Base-by-base conservation (phyloP, 2,797 vertebrate genomes). In the Thaleichthys pacificus region DNA sequence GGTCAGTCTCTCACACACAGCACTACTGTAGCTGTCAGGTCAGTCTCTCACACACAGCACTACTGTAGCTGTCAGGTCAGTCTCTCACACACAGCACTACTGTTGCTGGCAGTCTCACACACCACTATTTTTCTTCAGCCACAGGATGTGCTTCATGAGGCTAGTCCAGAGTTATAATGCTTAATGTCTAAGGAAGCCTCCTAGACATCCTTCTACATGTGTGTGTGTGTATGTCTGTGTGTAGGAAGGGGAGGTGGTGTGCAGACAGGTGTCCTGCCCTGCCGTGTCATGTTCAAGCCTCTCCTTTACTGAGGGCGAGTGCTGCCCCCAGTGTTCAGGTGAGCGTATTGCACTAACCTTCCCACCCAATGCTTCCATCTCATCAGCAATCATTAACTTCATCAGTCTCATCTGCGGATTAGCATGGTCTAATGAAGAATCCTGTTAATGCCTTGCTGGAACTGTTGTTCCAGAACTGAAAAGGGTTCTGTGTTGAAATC, bases 291-390 rank as follows among this genome's bases (percentile, higher is more conserved):
- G 97, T 79, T 92, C 93, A 0, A 91, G 84, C 82, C 96, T 97
- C 0, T 83, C 93, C 42, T 96, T 99, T 49, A 82, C 91, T 19
- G 97, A 99, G 65, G 96, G 93, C 0, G 90, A 95, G 75, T 99
- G 97, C 89, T 99, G 97, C 61, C 97, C 97, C 0, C 90, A 94
- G 26, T 99, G 97, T 82, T 90, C 93, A 17, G 79, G 97, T 99
- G 83, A 96, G 97, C 94, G 26, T 61, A 61, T 17, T 47, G 12
- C 42, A 47, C 42, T 47, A 12, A 47, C 42, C 42, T 47, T 3
- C 42, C 42, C 42, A 47, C 11, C 42, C 42, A 47, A 47, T 12
- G 42, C 42, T 47, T 14, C 42, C 42, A 12, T 47, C 42, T 47
- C 42, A 47, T 47, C 11, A 42, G 9, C 11, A 47, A 47, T 12